These are phyloP conservation scores for Eriocheir sinensis DNA, from an alignment of 1,140 invertebrate genomes.

Conservation along the genomic window DNA sequence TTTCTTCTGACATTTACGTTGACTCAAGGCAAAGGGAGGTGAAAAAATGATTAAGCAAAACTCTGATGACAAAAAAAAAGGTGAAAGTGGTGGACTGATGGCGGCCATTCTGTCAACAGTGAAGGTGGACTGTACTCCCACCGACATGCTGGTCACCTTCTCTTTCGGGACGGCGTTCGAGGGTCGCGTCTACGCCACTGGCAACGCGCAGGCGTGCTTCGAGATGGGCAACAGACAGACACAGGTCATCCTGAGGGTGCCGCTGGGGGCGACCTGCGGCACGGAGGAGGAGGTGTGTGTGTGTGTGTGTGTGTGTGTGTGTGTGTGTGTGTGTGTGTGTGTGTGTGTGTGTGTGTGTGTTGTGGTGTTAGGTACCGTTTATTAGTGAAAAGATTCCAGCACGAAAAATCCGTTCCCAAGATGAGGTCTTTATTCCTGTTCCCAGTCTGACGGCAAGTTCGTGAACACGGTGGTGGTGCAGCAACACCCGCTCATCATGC, in stretches of 20 bases:
- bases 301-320: conserved; percentile 26
- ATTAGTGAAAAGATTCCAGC: too few species aligned
- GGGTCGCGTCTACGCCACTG: conserved; percentile 84
- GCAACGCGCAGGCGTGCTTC: conserved; percentile 84
- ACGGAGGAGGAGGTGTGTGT: conserved; percentile 82
- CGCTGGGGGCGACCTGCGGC: conserved; percentile 83
- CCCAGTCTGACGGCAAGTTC: conserved; percentile 82
- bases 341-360: background rate
- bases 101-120: conserved; percentile 80
- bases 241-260: conserved; percentile 82
- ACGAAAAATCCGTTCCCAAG: too few species aligned
- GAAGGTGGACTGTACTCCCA: conserved; percentile 83
- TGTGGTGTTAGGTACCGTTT: too few species aligned
- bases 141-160: conserved; percentile 84
- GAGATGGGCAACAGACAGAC: conserved; percentile 83
- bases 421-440: background rate
- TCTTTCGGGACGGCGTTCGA: conserved; percentile 83
- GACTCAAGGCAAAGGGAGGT: too few species aligned
- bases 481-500: conserved; percentile 84
- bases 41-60: too few species aligned
- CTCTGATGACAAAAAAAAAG: too few species aligned
- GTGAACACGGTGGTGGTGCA: conserved; percentile 84
- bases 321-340: background rate
- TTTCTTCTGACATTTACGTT: background rate
- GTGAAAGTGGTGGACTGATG: background rate